Base-by-base conservation (phyloP, 2,797 vertebrate genomes). In the Apogon hyalosoma region DNA sequence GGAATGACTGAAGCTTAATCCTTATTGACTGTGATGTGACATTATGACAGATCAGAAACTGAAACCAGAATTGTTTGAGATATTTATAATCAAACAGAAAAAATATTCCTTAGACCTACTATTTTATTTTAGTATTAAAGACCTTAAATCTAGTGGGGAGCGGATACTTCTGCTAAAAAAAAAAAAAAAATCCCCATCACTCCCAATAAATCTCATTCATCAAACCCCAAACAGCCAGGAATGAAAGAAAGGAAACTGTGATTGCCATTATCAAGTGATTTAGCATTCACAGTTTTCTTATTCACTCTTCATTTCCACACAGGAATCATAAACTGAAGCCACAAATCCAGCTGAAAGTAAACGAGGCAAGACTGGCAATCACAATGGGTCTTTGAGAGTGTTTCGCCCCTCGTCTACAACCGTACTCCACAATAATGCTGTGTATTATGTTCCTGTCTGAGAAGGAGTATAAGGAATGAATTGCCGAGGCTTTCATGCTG, bases 401-500 rank as follows among this genome's bases (percentile, higher is more conserved):
- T 84, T 88, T 88, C 76, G 81, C 84, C 87, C 85, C 78, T 85
- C 87, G 65, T 86, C 86, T 84, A 83, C 85, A 87, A 84, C 88
- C 85, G 60, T 50, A 69, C 86, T 85, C 87, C 51, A 76, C 77
- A 87, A 88, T 88, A 89, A 92, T 66, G 80, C 80, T 53, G 79
- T 63, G 81, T 77, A 86, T 89, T 91, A 84, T 89, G 80, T 77
- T 82, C 65, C 78, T 59, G 82, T 89, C 80, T 80, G 64, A 78
- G 83, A 86, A 80, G 75, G 76, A 80, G 85, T 73, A 69, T 60
- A 77, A 82, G 84, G 82, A 87, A 83, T 78, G 81, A 87, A 88
- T 85, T 78, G 88, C 88, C 0, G 69, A 51, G 85, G 87, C 88
- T 92, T 92, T 92, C 87, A 92, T 88, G 77, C 77, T 50, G 81